Evolutionary conservation across 1,140 invertebrate species (phyloP).

Genomic region (Calycopis cecrops): DNA sequence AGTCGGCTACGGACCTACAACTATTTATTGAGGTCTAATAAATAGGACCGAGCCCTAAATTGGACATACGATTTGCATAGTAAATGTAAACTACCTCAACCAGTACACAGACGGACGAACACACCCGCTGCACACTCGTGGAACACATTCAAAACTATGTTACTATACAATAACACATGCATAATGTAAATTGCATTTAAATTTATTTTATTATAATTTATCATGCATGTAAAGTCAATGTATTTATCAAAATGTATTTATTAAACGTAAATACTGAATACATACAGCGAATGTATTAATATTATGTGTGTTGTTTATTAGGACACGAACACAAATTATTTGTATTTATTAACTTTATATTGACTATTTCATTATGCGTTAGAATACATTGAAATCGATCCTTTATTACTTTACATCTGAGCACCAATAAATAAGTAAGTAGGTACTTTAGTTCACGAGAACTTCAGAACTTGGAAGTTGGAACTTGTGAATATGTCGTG

Average conservation of each 20-base stretch:
- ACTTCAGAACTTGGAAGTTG: no score
- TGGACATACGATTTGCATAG: constrained; percentile 19
- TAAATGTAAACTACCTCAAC: constrained; percentile 11
- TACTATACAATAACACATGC: background rate
- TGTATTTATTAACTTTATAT: no score
- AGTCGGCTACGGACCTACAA: background rate
- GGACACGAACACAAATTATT: no score
- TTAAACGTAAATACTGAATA: constrained; percentile 6
- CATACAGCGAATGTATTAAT: no score
- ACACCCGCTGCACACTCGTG: background rate
- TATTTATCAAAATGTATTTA: background rate
- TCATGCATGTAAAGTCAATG: background rate
- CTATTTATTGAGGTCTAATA: constrained; percentile 1
- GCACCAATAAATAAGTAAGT: no score
- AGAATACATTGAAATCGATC: no score
- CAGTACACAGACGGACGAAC: background rate
- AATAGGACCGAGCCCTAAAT: constrained; percentile 1
- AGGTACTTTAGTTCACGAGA: no score
- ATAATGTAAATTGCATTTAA: background rate
- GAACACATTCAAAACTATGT: constrained; percentile 6
- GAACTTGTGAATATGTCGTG: no score
- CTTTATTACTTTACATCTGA: no score
- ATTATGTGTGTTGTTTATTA: no score
- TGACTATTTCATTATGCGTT: no score
- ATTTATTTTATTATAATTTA: constrained; percentile 10